A percentile compares a stretch with the other conserved stretches of the same genome.
phyloP scores from a whole-genome alignment of 1,140 invertebrate species.

The Akabosia matsudoensis region DNA sequence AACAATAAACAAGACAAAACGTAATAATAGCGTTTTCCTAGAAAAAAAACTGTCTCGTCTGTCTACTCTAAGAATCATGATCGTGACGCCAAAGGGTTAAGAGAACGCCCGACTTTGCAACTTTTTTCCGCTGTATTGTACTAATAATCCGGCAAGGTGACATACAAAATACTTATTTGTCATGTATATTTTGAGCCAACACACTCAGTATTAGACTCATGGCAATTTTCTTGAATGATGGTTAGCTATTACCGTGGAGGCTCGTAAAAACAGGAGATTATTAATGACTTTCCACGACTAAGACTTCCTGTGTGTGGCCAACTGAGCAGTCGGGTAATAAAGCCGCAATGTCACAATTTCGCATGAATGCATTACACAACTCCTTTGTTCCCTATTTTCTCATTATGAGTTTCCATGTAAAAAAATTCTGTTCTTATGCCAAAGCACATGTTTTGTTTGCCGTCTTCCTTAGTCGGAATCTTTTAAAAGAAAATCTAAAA shows the following conservation, averaged over 20 bases:
- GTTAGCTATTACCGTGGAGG: too few relatives aligned
- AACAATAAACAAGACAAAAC: not conserved
- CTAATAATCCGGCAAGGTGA: not conserved
- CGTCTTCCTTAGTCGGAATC: not conserved
- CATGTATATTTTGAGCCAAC: not conserved
- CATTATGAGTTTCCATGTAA: not conserved
- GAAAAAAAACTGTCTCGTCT: too few relatives aligned
- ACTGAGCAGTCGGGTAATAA: not conserved
- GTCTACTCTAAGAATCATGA: too few relatives aligned
- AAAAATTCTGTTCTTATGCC: not conserved
- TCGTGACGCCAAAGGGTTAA: too few relatives aligned
- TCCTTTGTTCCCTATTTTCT: not conserved
- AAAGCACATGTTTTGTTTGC: not conserved
- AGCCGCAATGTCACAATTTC: not conserved
- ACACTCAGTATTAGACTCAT: too few relatives aligned
- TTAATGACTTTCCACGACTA: not conserved
- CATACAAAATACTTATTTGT: not conserved
- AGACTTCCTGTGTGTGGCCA: conserved; percentile 12
- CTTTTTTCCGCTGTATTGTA: too few relatives aligned
- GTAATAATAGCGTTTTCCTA: too few relatives aligned
- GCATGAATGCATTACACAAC: not conserved
- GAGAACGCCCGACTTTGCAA: too few relatives aligned
- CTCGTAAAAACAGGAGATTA: conserved; percentile 2
- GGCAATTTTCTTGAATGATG: too few relatives aligned
- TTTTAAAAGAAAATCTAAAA: conserved; percentile 5